A percentile compares a stretch with the other conserved stretches of the same genome.
Conservation (phyloP, 2,113 vertebrate genomes). For the Ptilonorhynchus violaceus region DNA sequence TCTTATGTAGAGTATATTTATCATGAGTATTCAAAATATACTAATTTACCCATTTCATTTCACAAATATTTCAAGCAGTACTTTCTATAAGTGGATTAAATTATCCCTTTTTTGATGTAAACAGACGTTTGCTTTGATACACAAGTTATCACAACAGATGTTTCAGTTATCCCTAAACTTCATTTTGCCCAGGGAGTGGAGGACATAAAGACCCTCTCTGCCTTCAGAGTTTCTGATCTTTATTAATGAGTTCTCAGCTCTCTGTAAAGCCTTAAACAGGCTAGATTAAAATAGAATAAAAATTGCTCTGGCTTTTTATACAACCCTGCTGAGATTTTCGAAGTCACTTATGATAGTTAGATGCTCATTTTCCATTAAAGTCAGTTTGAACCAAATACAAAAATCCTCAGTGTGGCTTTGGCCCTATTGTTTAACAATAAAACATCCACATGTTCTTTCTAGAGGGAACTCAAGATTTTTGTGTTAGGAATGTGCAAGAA, state of each 20-base stretch:
- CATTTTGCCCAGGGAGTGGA: background rate
- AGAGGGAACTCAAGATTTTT: background rate
- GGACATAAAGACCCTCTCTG: background rate
- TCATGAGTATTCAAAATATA: background rate
- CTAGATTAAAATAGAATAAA: background rate
- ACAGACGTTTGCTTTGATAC: background rate
- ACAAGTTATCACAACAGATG: background rate
- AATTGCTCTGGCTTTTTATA: background rate
- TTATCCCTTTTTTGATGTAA: background rate
- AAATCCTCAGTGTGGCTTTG: background rate
- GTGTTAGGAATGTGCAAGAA: background rate
- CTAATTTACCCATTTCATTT: background rate
- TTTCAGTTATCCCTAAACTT: background rate
- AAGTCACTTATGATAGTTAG: background rate
- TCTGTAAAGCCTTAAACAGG: background rate
- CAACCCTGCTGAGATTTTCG: background rate
- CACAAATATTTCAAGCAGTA: background rate
- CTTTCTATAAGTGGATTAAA: background rate
- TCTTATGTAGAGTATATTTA: background rate
- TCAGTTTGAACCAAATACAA: background rate
- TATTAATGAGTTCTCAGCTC: background rate
- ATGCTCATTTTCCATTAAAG: background rate
- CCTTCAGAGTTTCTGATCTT: background rate
- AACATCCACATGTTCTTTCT: background rate
- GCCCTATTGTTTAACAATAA: background rate